Percentiles rank a stretch among this genome's conserved stretches.
These are phyloP conservation scores for Coreoperca whiteheadi DNA, from an alignment of 2,113 vertebrate species.

Conservation along the genomic window DNA sequence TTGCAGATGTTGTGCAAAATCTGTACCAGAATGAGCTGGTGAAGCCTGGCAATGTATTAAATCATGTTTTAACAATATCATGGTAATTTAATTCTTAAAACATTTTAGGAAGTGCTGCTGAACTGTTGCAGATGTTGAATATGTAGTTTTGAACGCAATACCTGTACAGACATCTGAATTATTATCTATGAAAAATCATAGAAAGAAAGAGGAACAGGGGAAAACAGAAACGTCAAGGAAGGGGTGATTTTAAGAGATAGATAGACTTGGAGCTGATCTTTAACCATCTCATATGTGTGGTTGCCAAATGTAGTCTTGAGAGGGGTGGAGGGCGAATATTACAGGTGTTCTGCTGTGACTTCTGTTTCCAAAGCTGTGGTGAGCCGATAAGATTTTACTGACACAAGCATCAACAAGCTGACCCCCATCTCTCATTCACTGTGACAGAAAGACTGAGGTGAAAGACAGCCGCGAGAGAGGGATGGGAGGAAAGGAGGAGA, in stretches of 20 bases:
- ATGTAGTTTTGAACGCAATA: neutral
- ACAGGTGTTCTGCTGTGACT: slow-evolving; percentile 37
- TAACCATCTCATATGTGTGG: slow-evolving; percentile 4
- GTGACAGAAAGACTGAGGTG: slow-evolving; percentile 29
- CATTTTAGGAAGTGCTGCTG: neutral
- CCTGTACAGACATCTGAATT: neutral
- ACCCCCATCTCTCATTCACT: slow-evolving; percentile 65
- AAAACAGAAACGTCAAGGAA: neutral
- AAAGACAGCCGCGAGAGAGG: slow-evolving; percentile 31
- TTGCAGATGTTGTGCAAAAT: neutral
- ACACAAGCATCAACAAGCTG: slow-evolving; percentile 60
- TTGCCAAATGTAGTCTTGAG: slow-evolving; percentile 21
- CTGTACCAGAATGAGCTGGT: neutral
- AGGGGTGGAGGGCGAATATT: slow-evolving; percentile 15
- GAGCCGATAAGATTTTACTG: slow-evolving; percentile 68
- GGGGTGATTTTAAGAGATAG: neutral
- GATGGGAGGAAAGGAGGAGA: slow-evolving; percentile 22
- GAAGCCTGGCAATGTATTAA: neutral
- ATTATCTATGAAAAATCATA: neutral
- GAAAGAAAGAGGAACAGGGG: neutral
- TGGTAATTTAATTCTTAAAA: neutral
- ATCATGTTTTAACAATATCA: neutral
- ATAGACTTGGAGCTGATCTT: slow-evolving; percentile 9
- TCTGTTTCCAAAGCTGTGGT: slow-evolving; percentile 49
- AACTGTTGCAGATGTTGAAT: neutral